Base-by-base conservation (phyloP, 2,888 invertebrate genomes). In the Odiellus spinosus region DNA sequence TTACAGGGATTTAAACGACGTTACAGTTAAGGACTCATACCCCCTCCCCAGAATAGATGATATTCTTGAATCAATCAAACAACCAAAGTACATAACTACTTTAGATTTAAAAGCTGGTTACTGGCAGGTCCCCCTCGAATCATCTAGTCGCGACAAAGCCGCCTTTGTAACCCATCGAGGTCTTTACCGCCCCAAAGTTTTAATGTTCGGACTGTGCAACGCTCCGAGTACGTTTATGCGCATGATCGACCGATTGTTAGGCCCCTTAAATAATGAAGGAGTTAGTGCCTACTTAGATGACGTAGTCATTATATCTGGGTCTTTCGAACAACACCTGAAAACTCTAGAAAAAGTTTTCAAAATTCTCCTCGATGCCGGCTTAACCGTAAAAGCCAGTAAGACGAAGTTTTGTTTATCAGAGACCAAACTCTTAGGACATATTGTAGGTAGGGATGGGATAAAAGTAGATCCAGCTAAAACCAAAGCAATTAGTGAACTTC, bases 151-250 rank as follows among this genome's bases (percentile, higher is more conserved):
- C 11, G 42, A 48, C 3, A 49, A 50, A n/a, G 54, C 57, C 32
- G 56, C 54, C 12, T 56, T 57, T 47, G 42, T 42, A 10, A 50
- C 48, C 1, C 45, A 50, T 26, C 47, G 46, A 35, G 41, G 21
- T 18, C 48, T 49, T 1, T 54, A 45, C n/a, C 45, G 48, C 33
- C 53, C 36, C 14, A 20, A 45, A 26, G 50, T 50, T 2, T 35
- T 51, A 34, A 47, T 47, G 6, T 54, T 56, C 40, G 54, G 52
- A 17, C 39, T 56, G n/a, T 33, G 17, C 1, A 51, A 50, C 21
- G 47, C 51, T 15, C 49, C 52, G 10, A 15, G 18, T 15, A 49
- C 48, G 1, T 55, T 55, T 45, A 47, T 48, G 2, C 20, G 39
- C 1, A 17, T 49, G 15, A 53, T 53, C 52, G 50, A 48, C 21